Evolutionary conservation across 2,888 invertebrate genomes (phyloP).

Genomic region (Colletes collaris): DNA sequence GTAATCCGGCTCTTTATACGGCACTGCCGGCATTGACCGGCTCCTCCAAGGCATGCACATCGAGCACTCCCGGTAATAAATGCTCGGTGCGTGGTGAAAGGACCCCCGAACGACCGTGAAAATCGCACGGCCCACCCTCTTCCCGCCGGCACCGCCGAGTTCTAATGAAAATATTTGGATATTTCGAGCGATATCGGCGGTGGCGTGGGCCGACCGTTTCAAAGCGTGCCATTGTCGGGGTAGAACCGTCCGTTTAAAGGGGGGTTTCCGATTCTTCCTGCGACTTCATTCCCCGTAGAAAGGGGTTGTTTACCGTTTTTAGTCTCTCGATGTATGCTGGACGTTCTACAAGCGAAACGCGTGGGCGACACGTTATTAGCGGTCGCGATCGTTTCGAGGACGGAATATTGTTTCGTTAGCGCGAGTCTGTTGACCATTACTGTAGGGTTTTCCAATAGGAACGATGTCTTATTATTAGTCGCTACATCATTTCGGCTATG

Average conservation of each 20-base stretch:
- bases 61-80: slow-evolving; percentile 47
- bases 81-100: slow-evolving; percentile 26
- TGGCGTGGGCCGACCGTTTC: slow-evolving; percentile 27
- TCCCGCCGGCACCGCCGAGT: slow-evolving; percentile 4
- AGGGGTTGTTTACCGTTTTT: too few species aligned
- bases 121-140: slow-evolving; percentile 46
- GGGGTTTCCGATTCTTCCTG: too few species aligned
- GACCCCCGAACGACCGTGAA: slow-evolving; percentile 55
- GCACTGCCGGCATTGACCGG: slow-evolving; percentile 56
- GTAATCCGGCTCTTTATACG: slow-evolving; percentile 79
- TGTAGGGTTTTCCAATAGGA: too few species aligned
- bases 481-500: too few species aligned
- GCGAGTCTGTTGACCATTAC: too few species aligned
- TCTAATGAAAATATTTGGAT: slow-evolving; percentile 78
- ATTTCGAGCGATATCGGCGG: slow-evolving; percentile 61
- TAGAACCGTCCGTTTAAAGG: not conserved
- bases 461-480: too few species aligned
- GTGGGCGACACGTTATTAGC: too few species aligned
- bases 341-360: too few species aligned
- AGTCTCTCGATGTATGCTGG: too few species aligned
- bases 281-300: too few species aligned
- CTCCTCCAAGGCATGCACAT: slow-evolving; percentile 42
- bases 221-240: slow-evolving; percentile 36
- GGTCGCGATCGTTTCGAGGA: too few species aligned
- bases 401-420: too few species aligned